Conservation (phyloP, 2,888 invertebrate species). For the Molanna angustata region DNA sequence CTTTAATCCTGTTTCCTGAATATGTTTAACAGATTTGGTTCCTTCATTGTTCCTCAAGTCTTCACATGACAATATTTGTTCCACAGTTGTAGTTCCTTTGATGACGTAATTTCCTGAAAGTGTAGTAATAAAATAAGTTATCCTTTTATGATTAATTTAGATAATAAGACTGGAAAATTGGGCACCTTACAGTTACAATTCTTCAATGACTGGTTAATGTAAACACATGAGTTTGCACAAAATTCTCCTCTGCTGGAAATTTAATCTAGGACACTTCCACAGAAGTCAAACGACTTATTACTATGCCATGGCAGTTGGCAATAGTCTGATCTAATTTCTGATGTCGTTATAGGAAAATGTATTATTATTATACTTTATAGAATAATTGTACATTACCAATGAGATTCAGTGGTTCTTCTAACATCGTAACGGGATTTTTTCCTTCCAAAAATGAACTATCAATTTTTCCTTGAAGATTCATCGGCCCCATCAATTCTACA, state of each 20-base stretch:
- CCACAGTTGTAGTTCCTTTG: slow-evolving; percentile 48
- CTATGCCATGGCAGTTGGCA: too few species aligned
- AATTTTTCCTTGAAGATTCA: slow-evolving; percentile 47
- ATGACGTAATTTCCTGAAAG: slow-evolving; percentile 36
- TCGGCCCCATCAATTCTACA: slow-evolving; percentile 45
- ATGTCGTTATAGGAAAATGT: too few species aligned
- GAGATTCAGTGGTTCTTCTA: slow-evolving; percentile 44
- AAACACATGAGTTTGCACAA: too few species aligned
- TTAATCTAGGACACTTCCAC: too few species aligned
- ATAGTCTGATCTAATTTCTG: too few species aligned
- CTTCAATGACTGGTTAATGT: too few species aligned
- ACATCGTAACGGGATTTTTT: slow-evolving; percentile 46
- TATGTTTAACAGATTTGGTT: slow-evolving; percentile 38
- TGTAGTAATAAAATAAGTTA: background rate
- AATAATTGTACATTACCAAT: slow-evolving; percentile 36
- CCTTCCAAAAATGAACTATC: slow-evolving; percentile 43
- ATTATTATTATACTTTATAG: background rate
- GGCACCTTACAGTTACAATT: too few species aligned
- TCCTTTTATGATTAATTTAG: too few species aligned
- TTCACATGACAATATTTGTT: slow-evolving; percentile 39
- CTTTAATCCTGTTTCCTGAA: slow-evolving; percentile 40
- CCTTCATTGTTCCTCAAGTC: slow-evolving; percentile 38
- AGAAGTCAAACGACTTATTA: too few species aligned
- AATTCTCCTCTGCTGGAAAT: too few species aligned
- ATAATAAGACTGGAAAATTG: too few species aligned